These are phyloP conservation scores for Ammospiza nelsoni DNA, from an alignment of 2,113 vertebrate species.

Conservation along the genomic window DNA sequence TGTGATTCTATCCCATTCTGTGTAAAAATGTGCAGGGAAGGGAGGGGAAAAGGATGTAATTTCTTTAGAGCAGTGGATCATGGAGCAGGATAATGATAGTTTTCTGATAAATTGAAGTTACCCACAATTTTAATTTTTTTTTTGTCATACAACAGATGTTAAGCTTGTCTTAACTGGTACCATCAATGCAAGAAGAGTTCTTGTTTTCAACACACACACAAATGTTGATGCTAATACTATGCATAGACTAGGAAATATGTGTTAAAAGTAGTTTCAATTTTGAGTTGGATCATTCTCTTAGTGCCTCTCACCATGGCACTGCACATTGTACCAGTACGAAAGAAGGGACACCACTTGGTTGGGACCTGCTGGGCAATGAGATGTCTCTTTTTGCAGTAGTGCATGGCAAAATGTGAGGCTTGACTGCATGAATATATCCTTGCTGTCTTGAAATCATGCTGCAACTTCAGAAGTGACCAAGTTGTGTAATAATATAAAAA, in stretches of 20 bases:
- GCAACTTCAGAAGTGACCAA: neutral
- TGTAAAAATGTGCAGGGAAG: neutral
- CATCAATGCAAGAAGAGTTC: neutral
- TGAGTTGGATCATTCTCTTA: neutral
- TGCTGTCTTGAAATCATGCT: neutral
- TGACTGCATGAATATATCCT: neutral
- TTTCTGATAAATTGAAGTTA: neutral
- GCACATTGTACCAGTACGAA: neutral
- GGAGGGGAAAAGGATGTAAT: neutral
- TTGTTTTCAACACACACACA: neutral
- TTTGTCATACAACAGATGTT: neutral
- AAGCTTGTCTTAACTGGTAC: neutral
- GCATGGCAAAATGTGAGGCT: neutral
- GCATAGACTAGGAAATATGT: neutral
- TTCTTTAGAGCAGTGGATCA: neutral
- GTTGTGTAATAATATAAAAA: neutral
- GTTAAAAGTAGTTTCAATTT: neutral
- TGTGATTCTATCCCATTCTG: neutral
- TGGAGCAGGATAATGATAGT: accelerated
- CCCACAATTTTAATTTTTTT: neutral
- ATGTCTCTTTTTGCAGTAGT: neutral
- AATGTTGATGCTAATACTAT: neutral
- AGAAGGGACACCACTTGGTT: neutral
- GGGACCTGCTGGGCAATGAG: neutral
- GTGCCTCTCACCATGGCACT: neutral